Evolutionary conservation across 2,797 vertebrate genomes (phyloP).

Genomic region (Gobio occitaniae): DNA sequence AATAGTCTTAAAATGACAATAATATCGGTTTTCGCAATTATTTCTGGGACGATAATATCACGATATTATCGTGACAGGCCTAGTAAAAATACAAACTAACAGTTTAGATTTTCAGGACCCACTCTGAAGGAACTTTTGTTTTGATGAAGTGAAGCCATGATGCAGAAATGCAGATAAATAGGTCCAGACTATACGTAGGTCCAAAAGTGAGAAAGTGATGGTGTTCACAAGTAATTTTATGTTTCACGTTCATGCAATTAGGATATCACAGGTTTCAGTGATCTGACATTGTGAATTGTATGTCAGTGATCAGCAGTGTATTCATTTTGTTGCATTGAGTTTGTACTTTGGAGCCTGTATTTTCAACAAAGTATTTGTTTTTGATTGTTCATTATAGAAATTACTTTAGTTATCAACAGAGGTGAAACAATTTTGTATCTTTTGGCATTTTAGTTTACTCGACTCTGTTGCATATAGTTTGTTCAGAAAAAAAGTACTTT

Average conservation of each 20-base stretch:
- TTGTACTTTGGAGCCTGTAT: neutral
- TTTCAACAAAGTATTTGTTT: neutral
- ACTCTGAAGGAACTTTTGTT: neutral
- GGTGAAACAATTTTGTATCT: neutral
- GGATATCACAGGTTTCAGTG: neutral
- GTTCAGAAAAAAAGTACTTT: neutral
- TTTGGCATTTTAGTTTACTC: neutral
- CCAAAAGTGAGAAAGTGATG: neutral
- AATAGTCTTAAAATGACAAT: too few relatives aligned
- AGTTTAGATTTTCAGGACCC: neutral
- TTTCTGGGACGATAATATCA: too few relatives aligned
- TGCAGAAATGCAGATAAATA: neutral
- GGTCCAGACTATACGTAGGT: neutral
- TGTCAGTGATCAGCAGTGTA: neutral
- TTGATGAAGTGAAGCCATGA: neutral
- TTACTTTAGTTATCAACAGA: neutral
- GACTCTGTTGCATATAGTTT: neutral
- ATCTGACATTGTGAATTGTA: neutral
- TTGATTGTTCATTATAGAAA: neutral
- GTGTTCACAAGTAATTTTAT: neutral
- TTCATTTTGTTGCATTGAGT: neutral
- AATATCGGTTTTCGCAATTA: too few relatives aligned
- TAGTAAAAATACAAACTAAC: neutral
- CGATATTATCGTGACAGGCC: too few relatives aligned
- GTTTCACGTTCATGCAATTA: neutral